Evolutionary conservation across 2,113 vertebrate genomes (phyloP).

Genomic region (Gavialis gangeticus): DNA sequence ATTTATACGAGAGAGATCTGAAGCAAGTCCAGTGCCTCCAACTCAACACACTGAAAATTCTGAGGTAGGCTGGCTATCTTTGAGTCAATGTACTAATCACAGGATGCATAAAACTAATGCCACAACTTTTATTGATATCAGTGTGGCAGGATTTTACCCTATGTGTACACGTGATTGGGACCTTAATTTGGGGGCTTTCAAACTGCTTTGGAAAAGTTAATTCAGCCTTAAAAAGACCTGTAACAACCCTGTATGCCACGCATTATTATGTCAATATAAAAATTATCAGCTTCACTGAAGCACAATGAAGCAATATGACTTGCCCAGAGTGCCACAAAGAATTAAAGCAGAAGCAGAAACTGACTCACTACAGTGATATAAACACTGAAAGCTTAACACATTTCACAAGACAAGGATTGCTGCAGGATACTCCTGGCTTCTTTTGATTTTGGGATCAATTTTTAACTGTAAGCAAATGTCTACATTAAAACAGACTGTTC

Average conservation of each 20-base stretch:
- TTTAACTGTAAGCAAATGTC: background rate
- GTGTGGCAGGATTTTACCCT: background rate
- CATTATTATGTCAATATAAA: background rate
- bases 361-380: background rate
- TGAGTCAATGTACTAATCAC: background rate
- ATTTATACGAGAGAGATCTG: background rate
- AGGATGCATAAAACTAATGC: background rate
- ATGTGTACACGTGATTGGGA: background rate
- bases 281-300: background rate
- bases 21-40: background rate
- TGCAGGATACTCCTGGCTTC: background rate
- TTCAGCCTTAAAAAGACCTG: background rate
- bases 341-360: background rate
- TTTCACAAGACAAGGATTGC: background rate
- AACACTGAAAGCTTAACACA: background rate
- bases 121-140: background rate
- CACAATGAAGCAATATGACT: background rate
- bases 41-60: background rate
- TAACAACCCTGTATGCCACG: background rate
- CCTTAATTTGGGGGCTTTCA: background rate
- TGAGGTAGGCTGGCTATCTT: background rate
- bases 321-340: background rate
- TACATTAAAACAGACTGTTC: background rate
- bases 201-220: background rate
- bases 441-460: background rate